Conservation (phyloP, 2,888 invertebrate genomes). For the Brachyptera putata region DNA sequence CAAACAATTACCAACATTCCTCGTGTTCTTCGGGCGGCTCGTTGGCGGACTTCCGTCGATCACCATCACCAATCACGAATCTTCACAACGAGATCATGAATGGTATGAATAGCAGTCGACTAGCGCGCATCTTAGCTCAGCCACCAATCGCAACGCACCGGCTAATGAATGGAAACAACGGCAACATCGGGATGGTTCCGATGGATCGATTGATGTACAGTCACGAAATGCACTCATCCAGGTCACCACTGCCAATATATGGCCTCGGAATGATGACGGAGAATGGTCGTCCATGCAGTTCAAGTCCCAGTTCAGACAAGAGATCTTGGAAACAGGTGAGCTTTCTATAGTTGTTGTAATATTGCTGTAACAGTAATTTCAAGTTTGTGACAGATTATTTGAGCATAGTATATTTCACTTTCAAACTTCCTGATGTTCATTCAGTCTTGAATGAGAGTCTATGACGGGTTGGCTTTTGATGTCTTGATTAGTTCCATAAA, state of each 20-base stretch:
- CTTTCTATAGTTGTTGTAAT: slow-evolving; percentile 31
- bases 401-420: too few species aligned
- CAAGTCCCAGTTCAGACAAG: slow-evolving; percentile 64
- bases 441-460: too few species aligned
- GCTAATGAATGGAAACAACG: slow-evolving; percentile 29
- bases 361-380: too few species aligned
- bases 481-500: background rate
- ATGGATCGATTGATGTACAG: slow-evolving; percentile 62
- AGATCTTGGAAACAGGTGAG: slow-evolving; percentile 54
- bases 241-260: slow-evolving; percentile 28
- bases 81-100: slow-evolving; percentile 21
- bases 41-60: slow-evolving; percentile 49
- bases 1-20: slow-evolving; percentile 52
- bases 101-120: slow-evolving; percentile 45
- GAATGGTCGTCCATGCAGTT: slow-evolving; percentile 47
- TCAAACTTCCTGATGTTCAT: too few species aligned
- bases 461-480: too few species aligned
- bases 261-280: slow-evolving; percentile 25
- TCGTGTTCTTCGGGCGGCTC: slow-evolving; percentile 55
- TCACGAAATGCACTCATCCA: slow-evolving; percentile 28
- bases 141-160: slow-evolving; percentile 38
- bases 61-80: slow-evolving; percentile 47
- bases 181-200: slow-evolving; percentile 52
- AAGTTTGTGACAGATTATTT: too few species aligned
- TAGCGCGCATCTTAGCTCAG: slow-evolving; percentile 49